These are phyloP conservation scores for Eledone cirrhosa DNA, from an alignment of 2,888 invertebrate species.

Conservation along the genomic window DNA sequence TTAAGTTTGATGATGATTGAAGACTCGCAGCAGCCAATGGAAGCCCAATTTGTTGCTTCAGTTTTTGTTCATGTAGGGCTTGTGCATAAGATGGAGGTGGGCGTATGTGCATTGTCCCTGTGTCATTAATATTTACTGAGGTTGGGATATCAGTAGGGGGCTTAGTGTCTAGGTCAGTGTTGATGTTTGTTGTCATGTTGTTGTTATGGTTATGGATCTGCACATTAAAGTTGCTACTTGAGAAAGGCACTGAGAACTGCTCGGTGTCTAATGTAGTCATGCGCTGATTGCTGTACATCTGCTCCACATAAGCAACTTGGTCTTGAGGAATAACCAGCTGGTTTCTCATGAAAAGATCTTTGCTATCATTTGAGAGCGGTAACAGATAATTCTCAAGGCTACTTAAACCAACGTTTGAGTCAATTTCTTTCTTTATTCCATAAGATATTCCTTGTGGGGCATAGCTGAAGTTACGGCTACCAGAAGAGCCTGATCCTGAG, in stretches of 20 bases:
- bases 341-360: conserved; percentile 48
- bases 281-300: conserved; percentile 35
- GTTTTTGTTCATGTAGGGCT: conserved; percentile 35
- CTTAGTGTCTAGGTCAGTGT: conserved; percentile 32
- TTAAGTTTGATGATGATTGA: conserved; percentile 20
- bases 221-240: conserved; percentile 40
- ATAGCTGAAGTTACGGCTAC: conserved; percentile 39
- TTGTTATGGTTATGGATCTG: conserved; percentile 44
- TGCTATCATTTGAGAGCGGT: conserved; percentile 7
- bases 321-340: conserved; percentile 58
- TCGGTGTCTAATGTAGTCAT: not conserved
- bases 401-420: conserved; percentile 35
- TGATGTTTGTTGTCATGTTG: conserved; percentile 37
- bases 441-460: conserved; percentile 40
- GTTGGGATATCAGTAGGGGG: conserved; percentile 1
- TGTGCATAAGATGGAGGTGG: conserved; percentile 30
- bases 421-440: conserved; percentile 47
- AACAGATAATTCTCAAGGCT: conserved; percentile 16
- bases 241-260: not conserved
- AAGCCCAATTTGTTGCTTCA: conserved; percentile 34
- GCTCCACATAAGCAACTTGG: conserved; percentile 57
- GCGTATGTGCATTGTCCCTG: conserved; percentile 24
- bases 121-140: conserved; percentile 33
- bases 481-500: conserved; percentile 57
- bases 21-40: conserved; percentile 1